Evolutionary conservation across 2,797 vertebrate genomes (phyloP).

Genomic region (Ptychobarbus kaznakovi): DNA sequence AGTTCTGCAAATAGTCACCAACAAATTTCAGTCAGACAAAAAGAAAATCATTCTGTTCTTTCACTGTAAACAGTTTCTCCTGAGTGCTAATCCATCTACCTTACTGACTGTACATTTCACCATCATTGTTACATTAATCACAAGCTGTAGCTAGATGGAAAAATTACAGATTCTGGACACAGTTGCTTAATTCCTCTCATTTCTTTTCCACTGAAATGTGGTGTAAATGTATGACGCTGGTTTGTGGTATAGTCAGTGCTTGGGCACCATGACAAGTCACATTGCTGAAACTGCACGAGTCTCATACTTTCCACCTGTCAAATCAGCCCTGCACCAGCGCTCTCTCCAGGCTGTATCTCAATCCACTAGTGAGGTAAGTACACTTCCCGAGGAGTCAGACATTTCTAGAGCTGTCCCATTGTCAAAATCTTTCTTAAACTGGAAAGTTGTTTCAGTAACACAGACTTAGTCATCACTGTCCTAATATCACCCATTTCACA

Average conservation of each 20-base stretch:
- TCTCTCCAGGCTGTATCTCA: background rate
- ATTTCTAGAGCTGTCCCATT: background rate
- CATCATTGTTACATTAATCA: slow-evolving; percentile 37
- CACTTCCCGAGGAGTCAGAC: background rate
- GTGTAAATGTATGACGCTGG: background rate
- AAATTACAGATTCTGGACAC: slow-evolving; percentile 37
- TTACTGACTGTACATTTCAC: slow-evolving; percentile 40
- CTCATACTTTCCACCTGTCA: slow-evolving; percentile 52
- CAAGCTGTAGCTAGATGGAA: slow-evolving; percentile 21
- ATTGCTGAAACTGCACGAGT: slow-evolving; percentile 28
- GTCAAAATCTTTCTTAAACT: background rate
- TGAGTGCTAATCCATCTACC: slow-evolving; percentile 35
- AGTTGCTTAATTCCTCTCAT: slow-evolving; percentile 26
- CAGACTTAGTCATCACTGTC: background rate
- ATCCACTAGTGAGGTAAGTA: background rate
- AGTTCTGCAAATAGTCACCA: slow-evolving; percentile 5
- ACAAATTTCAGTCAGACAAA: slow-evolving; percentile 19
- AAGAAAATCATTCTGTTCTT: slow-evolving; percentile 30
- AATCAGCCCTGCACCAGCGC: background rate
- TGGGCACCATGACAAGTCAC: slow-evolving; percentile 26
- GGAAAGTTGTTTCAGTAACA: background rate
- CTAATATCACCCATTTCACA: background rate
- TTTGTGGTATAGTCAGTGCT: slow-evolving; percentile 33
- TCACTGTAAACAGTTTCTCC: slow-evolving; percentile 36
- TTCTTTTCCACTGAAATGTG: slow-evolving; percentile 3